These are phyloP conservation scores for Allygus modestus DNA, from an alignment of 2,888 invertebrate genomes.

Conservation along the genomic window DNA sequence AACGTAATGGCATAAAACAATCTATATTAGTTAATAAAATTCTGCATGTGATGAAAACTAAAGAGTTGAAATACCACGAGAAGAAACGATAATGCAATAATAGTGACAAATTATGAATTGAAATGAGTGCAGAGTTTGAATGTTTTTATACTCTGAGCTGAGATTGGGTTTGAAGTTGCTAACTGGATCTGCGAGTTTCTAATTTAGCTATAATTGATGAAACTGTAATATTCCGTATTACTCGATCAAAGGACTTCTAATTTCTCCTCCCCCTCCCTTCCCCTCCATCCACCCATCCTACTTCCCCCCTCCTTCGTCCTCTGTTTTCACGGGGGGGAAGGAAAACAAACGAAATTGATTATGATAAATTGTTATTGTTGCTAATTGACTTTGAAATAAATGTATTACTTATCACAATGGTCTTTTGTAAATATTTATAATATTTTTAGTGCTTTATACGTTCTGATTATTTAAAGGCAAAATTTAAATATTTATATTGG, in stretches of 20 bases:
- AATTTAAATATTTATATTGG: too few relatives aligned
- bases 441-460: too few relatives aligned
- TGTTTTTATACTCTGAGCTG: constrained; percentile 39
- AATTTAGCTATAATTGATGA: constrained; percentile 57
- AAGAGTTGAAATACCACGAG: neutral
- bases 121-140: constrained; percentile 31
- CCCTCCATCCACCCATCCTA: constrained; percentile 64
- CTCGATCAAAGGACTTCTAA: constrained; percentile 68
- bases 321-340: constrained; percentile 12
- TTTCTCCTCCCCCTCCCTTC: constrained; percentile 64
- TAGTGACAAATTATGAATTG: neutral
- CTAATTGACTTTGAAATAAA: neutral
- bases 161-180: constrained; percentile 47
- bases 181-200: constrained; percentile 49
- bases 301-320: constrained; percentile 61
- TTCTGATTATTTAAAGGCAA: too few relatives aligned
- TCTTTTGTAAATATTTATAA: too few relatives aligned
- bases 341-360: constrained; percentile 15
- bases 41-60: too few relatives aligned
- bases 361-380: constrained; percentile 11
- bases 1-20: too few relatives aligned
- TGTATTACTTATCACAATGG: too few relatives aligned
- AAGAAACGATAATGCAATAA: neutral
- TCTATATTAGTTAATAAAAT: too few relatives aligned
- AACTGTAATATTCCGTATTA: constrained; percentile 57